Conservation (phyloP, 2,888 invertebrate species). For the Torymus auratus region DNA sequence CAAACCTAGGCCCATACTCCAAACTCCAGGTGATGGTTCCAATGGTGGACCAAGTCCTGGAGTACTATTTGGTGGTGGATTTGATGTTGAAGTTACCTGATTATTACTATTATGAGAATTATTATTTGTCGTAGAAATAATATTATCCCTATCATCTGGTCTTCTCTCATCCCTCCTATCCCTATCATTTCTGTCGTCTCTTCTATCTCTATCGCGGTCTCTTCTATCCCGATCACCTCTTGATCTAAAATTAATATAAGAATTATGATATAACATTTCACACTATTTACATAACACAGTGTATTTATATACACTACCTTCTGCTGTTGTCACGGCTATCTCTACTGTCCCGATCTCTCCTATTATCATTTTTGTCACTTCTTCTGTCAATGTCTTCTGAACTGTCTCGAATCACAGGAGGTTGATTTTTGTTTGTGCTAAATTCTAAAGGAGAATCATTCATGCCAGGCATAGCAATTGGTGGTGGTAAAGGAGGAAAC, state of each 20-base stretch:
- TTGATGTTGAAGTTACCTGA: slow-evolving; percentile 67
- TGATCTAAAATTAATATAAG: slow-evolving; percentile 62
- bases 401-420: slow-evolving; percentile 78
- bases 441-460: slow-evolving; percentile 82
- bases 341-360: slow-evolving; percentile 75
- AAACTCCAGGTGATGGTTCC: slow-evolving; percentile 70
- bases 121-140: slow-evolving; percentile 65
- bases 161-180: slow-evolving; percentile 72
- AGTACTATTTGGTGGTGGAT: slow-evolving; percentile 70
- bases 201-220: slow-evolving; percentile 76
- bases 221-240: slow-evolving; percentile 74
- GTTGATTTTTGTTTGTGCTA: slow-evolving; percentile 81
- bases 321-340: slow-evolving; percentile 75
- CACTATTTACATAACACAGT: neutral
- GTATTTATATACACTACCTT: slow-evolving; percentile 63
- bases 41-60: slow-evolving; percentile 68
- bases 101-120: slow-evolving; percentile 75
- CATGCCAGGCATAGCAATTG: slow-evolving; percentile 77
- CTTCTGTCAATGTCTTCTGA: slow-evolving; percentile 70
- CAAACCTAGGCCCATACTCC: slow-evolving; percentile 75
- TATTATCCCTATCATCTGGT: slow-evolving; percentile 71
- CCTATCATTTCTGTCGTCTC: slow-evolving; percentile 69
- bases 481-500: slow-evolving; percentile 73
- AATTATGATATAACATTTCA: too few relatives aligned
- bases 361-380: slow-evolving; percentile 71